Evolutionary conservation across 2,888 invertebrate genomes (phyloP).

Genomic region (Caenorhabditis plicata): DNA sequence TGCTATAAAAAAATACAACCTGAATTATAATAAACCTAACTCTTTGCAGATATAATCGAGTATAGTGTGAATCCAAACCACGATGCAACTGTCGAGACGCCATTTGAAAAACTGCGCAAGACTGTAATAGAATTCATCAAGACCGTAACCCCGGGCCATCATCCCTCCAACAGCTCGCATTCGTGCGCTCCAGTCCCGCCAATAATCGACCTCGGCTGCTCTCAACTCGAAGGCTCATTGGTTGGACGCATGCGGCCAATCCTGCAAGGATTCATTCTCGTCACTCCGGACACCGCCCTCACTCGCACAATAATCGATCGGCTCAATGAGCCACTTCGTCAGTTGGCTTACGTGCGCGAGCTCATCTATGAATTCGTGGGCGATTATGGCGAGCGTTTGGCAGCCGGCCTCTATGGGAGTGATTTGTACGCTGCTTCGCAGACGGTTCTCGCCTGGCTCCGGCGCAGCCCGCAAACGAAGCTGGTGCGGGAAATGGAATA

Average conservation of each 20-base stretch:
- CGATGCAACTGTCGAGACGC: conserved; percentile 27
- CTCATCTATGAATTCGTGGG: conserved; percentile 38
- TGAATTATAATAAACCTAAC: not conserved
- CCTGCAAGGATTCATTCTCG: conserved; percentile 59
- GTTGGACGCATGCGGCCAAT: conserved; percentile 36
- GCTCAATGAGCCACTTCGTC: conserved; percentile 43
- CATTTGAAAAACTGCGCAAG: conserved; percentile 34
- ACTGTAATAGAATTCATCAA: conserved; percentile 34
- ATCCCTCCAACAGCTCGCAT: conserved; percentile 22
- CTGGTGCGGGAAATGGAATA: conserved; percentile 7
- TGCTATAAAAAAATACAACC: too few relatives aligned
- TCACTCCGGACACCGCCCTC: conserved; percentile 50
- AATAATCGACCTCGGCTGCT: conserved; percentile 33
- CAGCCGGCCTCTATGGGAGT: too few relatives aligned
- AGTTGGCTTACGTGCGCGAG: conserved; percentile 36
- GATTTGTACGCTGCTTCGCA: too few relatives aligned
- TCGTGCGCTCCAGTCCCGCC: conserved; percentile 33
- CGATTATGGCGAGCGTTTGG: too few relatives aligned
- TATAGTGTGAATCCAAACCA: conserved; percentile 19
- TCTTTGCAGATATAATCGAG: conserved; percentile 5
- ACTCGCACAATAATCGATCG: conserved; percentile 46
- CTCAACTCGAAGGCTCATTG: conserved; percentile 22
- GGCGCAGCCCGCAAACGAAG: too few relatives aligned
- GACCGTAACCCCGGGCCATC: conserved; percentile 37
- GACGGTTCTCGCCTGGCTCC: too few relatives aligned